These are phyloP conservation scores for Aphyosemion australe DNA, from an alignment of 2,113 vertebrate species.

Conservation along the genomic window DNA sequence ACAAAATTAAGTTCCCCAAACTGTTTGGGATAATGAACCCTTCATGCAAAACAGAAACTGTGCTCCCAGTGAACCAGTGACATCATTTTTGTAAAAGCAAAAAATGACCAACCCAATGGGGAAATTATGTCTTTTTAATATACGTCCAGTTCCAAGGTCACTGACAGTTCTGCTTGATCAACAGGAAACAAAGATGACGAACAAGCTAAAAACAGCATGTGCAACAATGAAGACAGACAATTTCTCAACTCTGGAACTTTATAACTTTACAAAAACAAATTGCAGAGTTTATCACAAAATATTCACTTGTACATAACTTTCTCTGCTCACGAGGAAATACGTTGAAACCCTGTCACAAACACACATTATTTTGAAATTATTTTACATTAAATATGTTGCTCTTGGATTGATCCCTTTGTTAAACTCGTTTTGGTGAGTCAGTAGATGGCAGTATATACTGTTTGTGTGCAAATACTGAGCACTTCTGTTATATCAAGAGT, in stretches of 20 bases:
- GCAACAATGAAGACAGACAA: not conserved
- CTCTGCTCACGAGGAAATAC: too few relatives aligned
- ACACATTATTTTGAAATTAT: not conserved
- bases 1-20: too few relatives aligned
- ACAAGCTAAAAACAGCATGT: not conserved
- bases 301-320: not conserved
- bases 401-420: too few relatives aligned
- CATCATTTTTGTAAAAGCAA: too few relatives aligned
- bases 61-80: not conserved
- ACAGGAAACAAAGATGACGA: not conserved
- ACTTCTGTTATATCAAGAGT: not conserved
- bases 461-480: not conserved
- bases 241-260: not conserved
- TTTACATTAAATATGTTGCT: not conserved
- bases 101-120: not conserved
- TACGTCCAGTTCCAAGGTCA: conserved; percentile 1
- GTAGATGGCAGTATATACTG: conserved; percentile 60
- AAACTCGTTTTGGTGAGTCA: conserved; percentile 21
- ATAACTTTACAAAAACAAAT: not conserved
- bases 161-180: conserved; percentile 3
- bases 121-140: not conserved
- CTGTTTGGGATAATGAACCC: not conserved
- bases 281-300: not conserved
- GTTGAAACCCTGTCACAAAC: too few relatives aligned
- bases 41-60: not conserved